Base-by-base conservation (phyloP, 2,888 invertebrate genomes). In the Drosophila meridiana region DNA sequence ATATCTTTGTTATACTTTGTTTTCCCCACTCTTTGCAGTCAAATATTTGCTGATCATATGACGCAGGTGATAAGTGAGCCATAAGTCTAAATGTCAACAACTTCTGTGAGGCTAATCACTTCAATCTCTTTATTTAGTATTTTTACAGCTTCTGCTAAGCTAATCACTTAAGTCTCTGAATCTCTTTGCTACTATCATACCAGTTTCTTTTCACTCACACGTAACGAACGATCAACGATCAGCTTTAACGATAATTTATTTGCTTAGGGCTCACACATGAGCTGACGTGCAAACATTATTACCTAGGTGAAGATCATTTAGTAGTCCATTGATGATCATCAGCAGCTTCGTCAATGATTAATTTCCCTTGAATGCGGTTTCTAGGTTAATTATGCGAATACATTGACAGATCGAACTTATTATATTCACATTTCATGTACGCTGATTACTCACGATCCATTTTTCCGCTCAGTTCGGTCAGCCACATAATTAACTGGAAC, bases 371-470 rank as follows among this genome's bases (percentile, higher is more conserved):
- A 58, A 47, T 36, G 42, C 42, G 20, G 26, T 58, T 45, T 45
- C 6, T 45, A n/a, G 36, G 47, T 47, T 47, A 59, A 47, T 47
- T 26, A 9, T 43, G 57, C 34, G 57, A 43, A 57, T 9, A 34
- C 57, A 9, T 57, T 34, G 11, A 7, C 28, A 58, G 34, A 26
- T 20, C 28, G 2, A 36, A 36, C 28, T 58, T 36, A 11, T 36
- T 36, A 36, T 36, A 5, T 36, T 30, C 30, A 32, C 42, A 56
- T 56, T 42, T 42, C 40, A 42, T 42, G 9, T 32, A 20, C 56
- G 7, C 42, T 32, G 45, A 64, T 65, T 55, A 79, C 74, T 57
- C 78, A 75, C 58, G 84, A 68, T 75, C 72, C 38, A 78, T 43
- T 65, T 65, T 63, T 59, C 28, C 38, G 73, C 47, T 47, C 40